phyloP scores from a whole-genome alignment of 1,140 invertebrate species.

The Solenopsis invicta region DNA sequence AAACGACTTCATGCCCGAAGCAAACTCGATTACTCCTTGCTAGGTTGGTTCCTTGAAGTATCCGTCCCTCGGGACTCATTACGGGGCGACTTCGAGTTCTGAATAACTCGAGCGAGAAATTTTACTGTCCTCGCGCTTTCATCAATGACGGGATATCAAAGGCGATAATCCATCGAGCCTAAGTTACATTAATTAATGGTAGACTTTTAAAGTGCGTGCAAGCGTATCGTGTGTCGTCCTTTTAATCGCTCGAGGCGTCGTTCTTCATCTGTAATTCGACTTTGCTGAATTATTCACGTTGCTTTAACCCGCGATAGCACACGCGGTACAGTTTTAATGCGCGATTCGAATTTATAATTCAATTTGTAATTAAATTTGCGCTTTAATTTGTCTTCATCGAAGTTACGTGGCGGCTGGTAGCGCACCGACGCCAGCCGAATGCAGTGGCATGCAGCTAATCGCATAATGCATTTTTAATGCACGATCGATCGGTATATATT shows the following conservation, averaged over 20 bases:
- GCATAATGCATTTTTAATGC: constrained; percentile 47
- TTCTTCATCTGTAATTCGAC: constrained; percentile 39
- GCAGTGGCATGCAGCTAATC: constrained; percentile 33
- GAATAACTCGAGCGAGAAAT: constrained; percentile 50
- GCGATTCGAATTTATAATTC: constrained; percentile 57
- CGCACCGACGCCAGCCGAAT: constrained; percentile 9
- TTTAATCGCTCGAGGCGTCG: constrained; percentile 24
- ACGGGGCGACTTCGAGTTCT: constrained; percentile 30
- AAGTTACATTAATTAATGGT: constrained; percentile 28
- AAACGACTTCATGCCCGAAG: constrained; percentile 66
- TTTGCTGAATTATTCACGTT: constrained; percentile 30
- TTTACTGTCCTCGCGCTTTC: constrained; percentile 50
- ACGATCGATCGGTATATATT: constrained; percentile 34
- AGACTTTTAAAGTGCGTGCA: not conserved
- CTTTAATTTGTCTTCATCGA: constrained; percentile 27
- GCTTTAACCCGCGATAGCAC: not conserved
- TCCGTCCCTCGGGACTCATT: constrained; percentile 68
- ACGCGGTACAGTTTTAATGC: constrained; percentile 25
- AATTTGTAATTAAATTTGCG: constrained; percentile 53
- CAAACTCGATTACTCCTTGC: constrained; percentile 72
- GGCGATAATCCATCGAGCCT: constrained; percentile 21
- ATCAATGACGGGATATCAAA: constrained; percentile 35
- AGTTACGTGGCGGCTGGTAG: not conserved
- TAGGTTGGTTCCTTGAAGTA: constrained; percentile 57
- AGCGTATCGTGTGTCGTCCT: not conserved